Evolutionary conservation across 2,888 invertebrate species (phyloP), one percentile per base, ranked within the genome.

Genomic region (Cephus pulcher): DNA sequence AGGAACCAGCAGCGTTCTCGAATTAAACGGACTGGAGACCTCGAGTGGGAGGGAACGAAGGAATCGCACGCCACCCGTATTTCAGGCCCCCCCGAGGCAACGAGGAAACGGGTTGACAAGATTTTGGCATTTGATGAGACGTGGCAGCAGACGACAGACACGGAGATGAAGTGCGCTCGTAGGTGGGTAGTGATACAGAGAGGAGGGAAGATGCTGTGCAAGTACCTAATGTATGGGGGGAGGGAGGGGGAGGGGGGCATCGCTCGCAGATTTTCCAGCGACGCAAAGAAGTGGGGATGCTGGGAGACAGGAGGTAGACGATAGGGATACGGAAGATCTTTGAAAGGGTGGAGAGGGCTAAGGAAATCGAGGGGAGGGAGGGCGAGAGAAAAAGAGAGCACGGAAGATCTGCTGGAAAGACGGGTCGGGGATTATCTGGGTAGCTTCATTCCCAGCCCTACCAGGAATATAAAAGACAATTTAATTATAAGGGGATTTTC

Each of bases 401-500:
- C 4, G 12, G 12, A 80, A 75, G 34, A 30, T 32, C 6, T 12
- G 34, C 15, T 23, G 37, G 74, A 74, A 33, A 34, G n/a, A 32
- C 71, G 33, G 12, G 74, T 30, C 74, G 35, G 74, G 37, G n/a
- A 33, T 74, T 33, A 34, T 33, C 34, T 30, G 12, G 34, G 34
- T 35, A 34, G 85, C 85, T 87, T 87, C 85, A 86, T 87, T 87
- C 83, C 87, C 85, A 85, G 83, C 86, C 85, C 71, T 82, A 83
- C 81, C 83, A 83, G 80, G 85, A 86, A 86, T 88, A 86, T 88
- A 87, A 88, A 88, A 81, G 87, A 87, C 88, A 87, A 89, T 88
- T 89, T 89, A 88, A 89, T 89, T 88, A 89, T 87, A 87, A 85
- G 83, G 78, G 84, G 86, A 88, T 88, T 89, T 85, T 83, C 85